phyloP scores from a whole-genome alignment of 1,140 invertebrate genomes.

The Papilio dardanus region DNA sequence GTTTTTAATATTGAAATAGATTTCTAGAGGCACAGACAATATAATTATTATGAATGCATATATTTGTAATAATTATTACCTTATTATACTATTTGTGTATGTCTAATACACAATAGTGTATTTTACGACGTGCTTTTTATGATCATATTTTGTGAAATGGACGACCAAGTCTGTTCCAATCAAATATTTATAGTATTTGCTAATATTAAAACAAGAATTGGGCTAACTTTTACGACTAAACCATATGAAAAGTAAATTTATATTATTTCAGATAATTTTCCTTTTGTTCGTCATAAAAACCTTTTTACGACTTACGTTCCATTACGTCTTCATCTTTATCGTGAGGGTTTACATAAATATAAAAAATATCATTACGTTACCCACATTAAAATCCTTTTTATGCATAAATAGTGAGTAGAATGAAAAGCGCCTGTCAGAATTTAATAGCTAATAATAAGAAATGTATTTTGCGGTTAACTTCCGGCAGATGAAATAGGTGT shows the following conservation, averaged over 20 bases:
- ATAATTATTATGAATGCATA: neutral
- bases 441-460: neutral
- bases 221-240: neutral
- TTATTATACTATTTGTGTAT: too few relatives aligned
- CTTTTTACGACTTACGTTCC: slow-evolving; percentile 14
- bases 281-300: slow-evolving; percentile 14
- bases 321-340: slow-evolving; percentile 18
- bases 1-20: neutral
- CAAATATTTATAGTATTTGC: neutral
- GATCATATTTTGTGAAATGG: neutral
- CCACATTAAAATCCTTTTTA: slow-evolving; percentile 1
- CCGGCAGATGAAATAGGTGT: neutral
- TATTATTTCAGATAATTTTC: slow-evolving; percentile 16
- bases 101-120: too few relatives aligned
- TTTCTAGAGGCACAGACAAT: neutral
- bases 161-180: neutral
- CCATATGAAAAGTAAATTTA: neutral
- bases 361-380: slow-evolving; percentile 1
- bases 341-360: neutral
- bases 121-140: neutral
- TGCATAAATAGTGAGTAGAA: neutral
- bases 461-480: neutral
- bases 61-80: neutral
- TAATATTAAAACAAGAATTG: neutral
- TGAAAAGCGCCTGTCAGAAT: slow-evolving; percentile 13